Evolutionary conservation across 2,797 vertebrate species (phyloP).

Genomic region (Bucorvus abyssinicus): DNA sequence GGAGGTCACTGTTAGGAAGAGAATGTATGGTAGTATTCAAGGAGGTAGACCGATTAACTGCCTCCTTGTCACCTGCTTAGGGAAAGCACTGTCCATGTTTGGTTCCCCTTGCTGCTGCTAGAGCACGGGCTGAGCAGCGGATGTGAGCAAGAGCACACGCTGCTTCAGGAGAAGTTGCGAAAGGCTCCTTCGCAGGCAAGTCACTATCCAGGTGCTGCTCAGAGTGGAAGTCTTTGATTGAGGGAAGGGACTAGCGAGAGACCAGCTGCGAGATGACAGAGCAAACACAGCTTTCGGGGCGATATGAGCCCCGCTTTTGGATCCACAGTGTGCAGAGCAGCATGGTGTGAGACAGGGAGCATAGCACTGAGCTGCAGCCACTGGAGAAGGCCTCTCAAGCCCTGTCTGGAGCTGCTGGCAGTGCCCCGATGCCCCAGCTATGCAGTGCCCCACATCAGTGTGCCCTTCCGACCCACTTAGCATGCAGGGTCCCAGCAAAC

Average conservation of each 20-base stretch:
- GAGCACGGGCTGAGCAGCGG: neutral
- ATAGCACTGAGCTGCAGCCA: neutral
- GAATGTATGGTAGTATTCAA: neutral
- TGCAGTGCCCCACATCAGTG: neutral
- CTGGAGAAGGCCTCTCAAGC: neutral
- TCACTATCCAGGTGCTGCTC: neutral
- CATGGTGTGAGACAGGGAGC: fast-evolving
- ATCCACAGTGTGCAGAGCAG: neutral
- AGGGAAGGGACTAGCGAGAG: neutral
- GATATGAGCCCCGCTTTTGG: neutral
- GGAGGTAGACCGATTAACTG: neutral
- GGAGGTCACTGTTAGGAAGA: neutral
- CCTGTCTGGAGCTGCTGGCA: neutral
- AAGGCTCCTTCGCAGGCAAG: neutral
- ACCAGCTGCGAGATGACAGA: neutral
- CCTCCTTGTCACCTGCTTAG: neutral
- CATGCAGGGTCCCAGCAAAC: neutral
- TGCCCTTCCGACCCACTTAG: neutral
- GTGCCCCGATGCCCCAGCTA: no score
- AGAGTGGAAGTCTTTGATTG: neutral
- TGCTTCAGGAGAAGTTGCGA: neutral
- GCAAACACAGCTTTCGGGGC: neutral
- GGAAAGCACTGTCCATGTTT: neutral
- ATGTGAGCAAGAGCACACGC: fast-evolving
- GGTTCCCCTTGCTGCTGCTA: neutral